Percentiles rank a stretch among this genome's conserved stretches.
phyloP scores from a whole-genome alignment of 2,113 vertebrate genomes.

The Aspiorhynchus laticeps region DNA sequence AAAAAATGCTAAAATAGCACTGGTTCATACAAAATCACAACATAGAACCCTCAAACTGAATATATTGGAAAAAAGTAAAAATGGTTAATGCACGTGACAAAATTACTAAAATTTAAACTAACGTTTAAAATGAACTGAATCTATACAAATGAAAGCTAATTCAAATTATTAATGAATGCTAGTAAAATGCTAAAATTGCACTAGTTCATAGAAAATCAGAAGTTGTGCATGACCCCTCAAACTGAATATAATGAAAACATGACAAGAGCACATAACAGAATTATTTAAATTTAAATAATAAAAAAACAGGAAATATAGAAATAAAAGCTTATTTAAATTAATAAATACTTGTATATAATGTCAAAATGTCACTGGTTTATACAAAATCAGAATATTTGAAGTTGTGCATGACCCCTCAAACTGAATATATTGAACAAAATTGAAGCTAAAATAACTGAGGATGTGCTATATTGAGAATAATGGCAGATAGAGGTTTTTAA shows the following conservation, averaged over 20 bases:
- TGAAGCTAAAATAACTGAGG: background rate
- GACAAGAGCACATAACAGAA: background rate
- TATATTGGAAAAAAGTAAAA: background rate
- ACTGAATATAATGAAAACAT: background rate
- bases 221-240: background rate
- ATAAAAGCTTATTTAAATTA: background rate
- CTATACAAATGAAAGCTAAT: background rate
- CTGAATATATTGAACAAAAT: background rate
- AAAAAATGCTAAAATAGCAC: background rate
- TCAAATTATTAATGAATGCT: background rate
- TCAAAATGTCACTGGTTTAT: background rate
- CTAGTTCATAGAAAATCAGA: background rate
- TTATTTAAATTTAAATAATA: background rate
- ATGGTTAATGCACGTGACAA: background rate
- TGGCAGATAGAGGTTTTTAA: background rate
- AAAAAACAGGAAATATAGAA: background rate
- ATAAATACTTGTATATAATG: background rate
- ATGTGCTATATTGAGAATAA: background rate
- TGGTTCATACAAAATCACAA: background rate
- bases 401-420: too few species aligned
- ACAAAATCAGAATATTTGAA: background rate
- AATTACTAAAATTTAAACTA: background rate
- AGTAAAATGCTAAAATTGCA: background rate
- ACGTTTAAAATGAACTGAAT: background rate
- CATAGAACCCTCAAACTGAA: background rate